Base-by-base conservation (phyloP, 53 echinoderm and acorn worm species). In the Apostichopus leukothele region DNA sequence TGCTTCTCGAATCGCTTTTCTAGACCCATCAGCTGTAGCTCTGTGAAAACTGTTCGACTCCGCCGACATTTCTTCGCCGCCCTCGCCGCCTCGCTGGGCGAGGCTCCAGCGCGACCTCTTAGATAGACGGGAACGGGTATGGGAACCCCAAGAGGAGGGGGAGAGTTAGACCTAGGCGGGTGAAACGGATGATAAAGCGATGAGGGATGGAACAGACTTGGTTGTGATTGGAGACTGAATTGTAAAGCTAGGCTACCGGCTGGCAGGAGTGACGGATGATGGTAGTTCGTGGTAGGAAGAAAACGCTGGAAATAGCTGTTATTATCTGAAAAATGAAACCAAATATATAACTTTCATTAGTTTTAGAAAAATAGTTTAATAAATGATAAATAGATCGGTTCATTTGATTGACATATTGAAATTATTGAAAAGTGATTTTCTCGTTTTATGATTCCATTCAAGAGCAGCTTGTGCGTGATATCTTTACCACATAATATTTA, bases 1-100 rank as follows among this genome's bases (percentile, higher is more conserved):
- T 99, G 99, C 89, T 94, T 94, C 76, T 99, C 99, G 75, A 99
- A 99, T 60, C 92, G 90, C 88, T 99, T 99, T 90, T 99, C 99
- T 6, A 99, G 88, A 18, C 99, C 99, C 89, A 99, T 91, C 22
- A 99, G 91, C 79, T 99, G 99, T 51, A 99, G 90, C 79, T 99
- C 99, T 3, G 99, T 96, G 90, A 99, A 99, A 7, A 99, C 99
- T 53, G 99, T 99, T 59, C 99, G 86, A 63, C 95, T 96, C 54
- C 99, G 86, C 23, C 99, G 86, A 83, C 99, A 99, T 53, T 99
- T 99, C 91, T 99, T 99, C 16, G 95, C 94, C 50, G 93, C 92
- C 77, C 95, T 91, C 51, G 95, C 92, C 27, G 92, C 92, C 74
- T 99, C 96, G 55, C 90, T 91, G 5, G 94, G 90, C 20, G 92